Evolutionary conservation across 2,113 vertebrate genomes (phyloP).

Genomic region (Hassar affinis): DNA sequence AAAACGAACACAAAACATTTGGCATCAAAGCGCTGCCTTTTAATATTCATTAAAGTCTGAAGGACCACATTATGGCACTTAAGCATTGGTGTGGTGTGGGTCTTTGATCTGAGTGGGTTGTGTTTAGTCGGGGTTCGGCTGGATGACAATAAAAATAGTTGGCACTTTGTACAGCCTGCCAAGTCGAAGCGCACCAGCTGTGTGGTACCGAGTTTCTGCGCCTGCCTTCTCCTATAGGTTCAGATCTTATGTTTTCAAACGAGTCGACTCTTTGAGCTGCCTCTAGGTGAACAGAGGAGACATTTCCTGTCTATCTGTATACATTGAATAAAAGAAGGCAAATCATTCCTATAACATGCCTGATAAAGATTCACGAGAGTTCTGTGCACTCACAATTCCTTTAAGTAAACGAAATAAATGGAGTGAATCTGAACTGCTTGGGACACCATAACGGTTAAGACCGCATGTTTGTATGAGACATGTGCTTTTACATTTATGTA

Average conservation of each 20-base stretch:
- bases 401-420: too few species aligned
- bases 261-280: neutral
- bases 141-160: constrained; percentile 67
- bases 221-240: constrained; percentile 3
- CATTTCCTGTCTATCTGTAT: neutral
- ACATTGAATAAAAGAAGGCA: neutral
- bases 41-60: constrained; percentile 70
- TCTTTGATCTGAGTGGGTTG: constrained; percentile 66
- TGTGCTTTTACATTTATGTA: too few species aligned
- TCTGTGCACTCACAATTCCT: neutral
- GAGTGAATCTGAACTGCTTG: too few species aligned
- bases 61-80: constrained; percentile 72
- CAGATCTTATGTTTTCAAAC: neutral
- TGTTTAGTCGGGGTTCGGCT: constrained; percentile 59
- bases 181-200: constrained; percentile 40
- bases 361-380: neutral
- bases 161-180: constrained; percentile 70
- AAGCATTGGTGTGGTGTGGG: constrained; percentile 60
- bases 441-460: too few species aligned
- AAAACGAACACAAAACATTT: constrained; percentile 71
- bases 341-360: neutral
- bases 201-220: neutral
- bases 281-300: neutral
- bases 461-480: too few species aligned
- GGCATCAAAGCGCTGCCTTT: constrained; percentile 66